phyloP scores from a whole-genome alignment of 2,888 invertebrate species.

The Terebella lapidaria region DNA sequence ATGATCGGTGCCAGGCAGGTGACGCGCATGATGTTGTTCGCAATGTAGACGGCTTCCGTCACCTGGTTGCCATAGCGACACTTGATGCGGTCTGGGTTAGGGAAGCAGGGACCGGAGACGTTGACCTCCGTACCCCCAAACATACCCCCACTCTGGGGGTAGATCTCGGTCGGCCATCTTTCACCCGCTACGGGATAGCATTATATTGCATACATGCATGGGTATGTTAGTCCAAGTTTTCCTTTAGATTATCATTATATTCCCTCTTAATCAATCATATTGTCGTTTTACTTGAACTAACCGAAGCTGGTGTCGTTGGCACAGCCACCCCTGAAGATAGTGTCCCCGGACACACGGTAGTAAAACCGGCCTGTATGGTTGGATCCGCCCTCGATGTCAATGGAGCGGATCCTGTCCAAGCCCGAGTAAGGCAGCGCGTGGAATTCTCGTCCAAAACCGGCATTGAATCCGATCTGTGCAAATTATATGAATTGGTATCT shows the following conservation, averaged over 20 bases:
- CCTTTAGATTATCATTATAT: no score
- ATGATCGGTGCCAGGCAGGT: conserved; percentile 84
- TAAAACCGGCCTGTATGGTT: conserved; percentile 33
- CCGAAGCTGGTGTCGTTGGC: conserved; percentile 9
- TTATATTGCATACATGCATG: no score
- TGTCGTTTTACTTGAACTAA: no score
- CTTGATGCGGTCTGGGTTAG: conserved; percentile 65
- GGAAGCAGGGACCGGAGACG: conserved; percentile 91
- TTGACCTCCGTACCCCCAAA: conserved; percentile 93
- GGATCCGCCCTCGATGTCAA: conserved; percentile 68
- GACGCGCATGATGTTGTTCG: conserved; percentile 55
- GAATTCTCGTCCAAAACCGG: conserved; percentile 85
- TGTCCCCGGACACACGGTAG: conserved; percentile 30
- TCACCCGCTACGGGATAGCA: background rate
- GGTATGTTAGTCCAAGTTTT: no score
- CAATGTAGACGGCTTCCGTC: conserved; percentile 23
- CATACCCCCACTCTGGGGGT: conserved; percentile 73
- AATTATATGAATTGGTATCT: background rate
- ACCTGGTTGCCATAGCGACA: conserved; percentile 50
- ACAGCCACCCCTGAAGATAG: conserved; percentile 36
- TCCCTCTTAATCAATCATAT: no score
- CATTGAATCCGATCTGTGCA: conserved; percentile 88
- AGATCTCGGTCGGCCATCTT: conserved; percentile 26
- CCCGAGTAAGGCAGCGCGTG: conserved; percentile 12
- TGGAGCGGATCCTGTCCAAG: background rate